Base-by-base conservation (phyloP, 2,797 vertebrate species). In the Orientallactaga sibirica region DNA sequence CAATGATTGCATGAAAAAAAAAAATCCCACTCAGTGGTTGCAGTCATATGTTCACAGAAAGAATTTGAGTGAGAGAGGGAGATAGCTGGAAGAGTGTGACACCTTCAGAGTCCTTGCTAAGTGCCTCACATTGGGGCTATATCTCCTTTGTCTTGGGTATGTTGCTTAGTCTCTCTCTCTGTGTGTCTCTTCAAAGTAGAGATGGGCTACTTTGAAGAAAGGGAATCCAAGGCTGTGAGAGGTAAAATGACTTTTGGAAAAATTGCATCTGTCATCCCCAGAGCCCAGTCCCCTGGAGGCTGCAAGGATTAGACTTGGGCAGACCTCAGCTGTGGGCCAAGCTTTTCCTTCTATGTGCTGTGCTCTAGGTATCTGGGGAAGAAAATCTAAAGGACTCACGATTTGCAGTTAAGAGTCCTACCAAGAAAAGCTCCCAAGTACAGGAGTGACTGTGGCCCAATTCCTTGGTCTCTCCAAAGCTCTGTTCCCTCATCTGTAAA, bases 1-100 rank as follows among this genome's bases (percentile, higher is more conserved):
- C 55, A 33, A 41, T 76, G 66, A 83, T 73, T 94, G 12, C 55
- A 43, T 85, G 70, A 90, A 74, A 90, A 88, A 80, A 88, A 20
- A 48, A 48, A 48, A 48, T 76, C 68, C 27, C 75, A 75, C 62
- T 64, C 89, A 48, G 41, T 70, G 20, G 37, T 87, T 91, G 25
- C 25, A 33, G 25, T 82, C 25, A 25, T 33, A 41, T 58, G 43
- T 68, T 86, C 70, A n/a, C 22, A 52, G 37, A n/a, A 22, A 94
- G 76, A 90, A 80, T 48, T 85, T 83, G 70, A 41, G 27, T 22
- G n/a, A 75, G 93, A 88, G 52, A 83, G 61, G 14, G 16, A 82
- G 29, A 24, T 1, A 15, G 14, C 12, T 52, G 64, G 22, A 33
- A n/a, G 83, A 68, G 11, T 7, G 67, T n/a, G 27, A 8, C 70